Conservation (phyloP, 2,113 vertebrate genomes). For the Galbula dea region DNA sequence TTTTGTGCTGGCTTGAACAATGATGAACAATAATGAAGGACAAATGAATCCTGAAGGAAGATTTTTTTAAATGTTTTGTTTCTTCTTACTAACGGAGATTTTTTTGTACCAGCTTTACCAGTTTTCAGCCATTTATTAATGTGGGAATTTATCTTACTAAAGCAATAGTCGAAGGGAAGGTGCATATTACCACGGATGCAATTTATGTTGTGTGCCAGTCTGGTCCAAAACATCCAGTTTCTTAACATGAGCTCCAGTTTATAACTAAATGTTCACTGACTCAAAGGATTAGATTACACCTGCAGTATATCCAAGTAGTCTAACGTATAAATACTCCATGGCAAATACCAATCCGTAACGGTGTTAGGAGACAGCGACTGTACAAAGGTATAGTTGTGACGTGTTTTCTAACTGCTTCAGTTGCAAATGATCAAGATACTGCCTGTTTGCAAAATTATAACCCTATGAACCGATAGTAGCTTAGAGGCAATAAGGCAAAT, state of each 20-base stretch:
- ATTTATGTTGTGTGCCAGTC: conserved; percentile 93
- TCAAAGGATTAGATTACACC: conserved; percentile 84
- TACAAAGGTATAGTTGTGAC: conserved; percentile 18
- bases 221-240: conserved; percentile 80
- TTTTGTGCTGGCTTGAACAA: conserved; percentile 85
- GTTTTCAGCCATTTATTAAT: conserved; percentile 93
- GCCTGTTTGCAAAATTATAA: conserved; percentile 62
- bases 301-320: conserved; percentile 66
- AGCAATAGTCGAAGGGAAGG: conserved; percentile 93
- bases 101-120: conserved; percentile 96
- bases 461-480: conserved; percentile 62
- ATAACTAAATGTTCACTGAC: conserved; percentile 80
- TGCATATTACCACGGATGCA: conserved; percentile 94
- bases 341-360: conserved; percentile 44
- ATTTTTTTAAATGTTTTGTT: conserved; percentile 85
- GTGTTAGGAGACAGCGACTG: conserved; percentile 47
- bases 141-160: conserved; percentile 92
- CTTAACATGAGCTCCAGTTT: conserved; percentile 79
- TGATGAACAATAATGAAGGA: conserved; percentile 85
- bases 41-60: conserved; percentile 82
- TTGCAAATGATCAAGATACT: conserved; percentile 59
- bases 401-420: conserved; percentile 65
- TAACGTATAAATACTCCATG: conserved; percentile 31
- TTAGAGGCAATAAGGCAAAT: conserved; percentile 72
- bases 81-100: conserved; percentile 88